phyloP scores from a whole-genome alignment of 2,888 invertebrate species.

The Cheilosia urbana region DNA sequence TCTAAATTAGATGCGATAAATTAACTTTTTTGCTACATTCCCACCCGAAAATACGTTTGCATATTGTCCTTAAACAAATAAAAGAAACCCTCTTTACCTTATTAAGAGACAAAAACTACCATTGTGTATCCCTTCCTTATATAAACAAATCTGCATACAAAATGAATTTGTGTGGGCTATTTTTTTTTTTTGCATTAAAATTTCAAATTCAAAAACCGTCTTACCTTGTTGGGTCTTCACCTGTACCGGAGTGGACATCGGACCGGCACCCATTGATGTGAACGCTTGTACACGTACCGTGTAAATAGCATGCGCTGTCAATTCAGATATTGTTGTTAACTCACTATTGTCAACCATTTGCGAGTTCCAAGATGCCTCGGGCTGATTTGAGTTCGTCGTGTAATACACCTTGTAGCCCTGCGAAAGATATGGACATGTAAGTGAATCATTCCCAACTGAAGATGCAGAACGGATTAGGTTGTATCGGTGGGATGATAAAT shows the following conservation, averaged over 20 bases:
- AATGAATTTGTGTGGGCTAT: constrained; percentile 29
- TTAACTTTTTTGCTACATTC: constrained; percentile 2
- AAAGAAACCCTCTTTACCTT: neutral
- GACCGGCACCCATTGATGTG: constrained; percentile 97
- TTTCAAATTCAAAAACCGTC: constrained; percentile 19
- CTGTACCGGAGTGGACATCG: constrained; percentile 97
- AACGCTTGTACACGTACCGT: constrained; percentile 97
- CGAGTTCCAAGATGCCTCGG: constrained; percentile 95
- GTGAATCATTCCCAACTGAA: constrained; percentile 50
- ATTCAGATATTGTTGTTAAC: constrained; percentile 95
- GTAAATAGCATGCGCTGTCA: constrained; percentile 96
- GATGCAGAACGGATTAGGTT: constrained; percentile 46
- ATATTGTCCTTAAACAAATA: neutral
- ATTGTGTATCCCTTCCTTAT: neutral
- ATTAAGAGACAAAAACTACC: constrained; percentile 10
- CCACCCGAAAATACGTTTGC: neutral
- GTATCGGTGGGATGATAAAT: neutral
- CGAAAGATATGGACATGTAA: constrained; percentile 30
- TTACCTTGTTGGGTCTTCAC: constrained; percentile 98
- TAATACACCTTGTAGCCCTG: constrained; percentile 99
- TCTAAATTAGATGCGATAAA: constrained; percentile 25
- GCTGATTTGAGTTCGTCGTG: constrained; percentile 93
- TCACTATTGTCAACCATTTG: constrained; percentile 97
- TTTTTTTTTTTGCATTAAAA: neutral
- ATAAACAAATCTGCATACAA: constrained; percentile 43